These are phyloP conservation scores for Ceuthmochares aereus DNA, from an alignment of 2,113 vertebrate species.

Conservation along the genomic window DNA sequence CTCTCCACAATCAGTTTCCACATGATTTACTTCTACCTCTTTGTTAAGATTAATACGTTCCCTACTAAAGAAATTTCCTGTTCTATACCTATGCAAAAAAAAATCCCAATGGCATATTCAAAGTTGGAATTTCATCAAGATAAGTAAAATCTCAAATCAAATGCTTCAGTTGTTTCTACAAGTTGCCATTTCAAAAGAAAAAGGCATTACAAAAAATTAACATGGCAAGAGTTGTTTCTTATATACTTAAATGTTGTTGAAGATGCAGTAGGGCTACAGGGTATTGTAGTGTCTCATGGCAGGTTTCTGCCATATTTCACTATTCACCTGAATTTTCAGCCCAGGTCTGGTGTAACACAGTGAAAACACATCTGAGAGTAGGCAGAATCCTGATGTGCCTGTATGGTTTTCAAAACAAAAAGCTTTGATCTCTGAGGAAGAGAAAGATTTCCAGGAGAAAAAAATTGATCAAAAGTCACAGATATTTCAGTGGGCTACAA, in stretches of 20 bases:
- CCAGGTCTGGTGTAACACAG: rapidly evolving
- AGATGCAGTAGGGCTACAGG: not conserved
- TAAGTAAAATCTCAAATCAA: not conserved
- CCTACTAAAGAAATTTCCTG: not conserved
- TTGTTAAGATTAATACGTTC: not conserved
- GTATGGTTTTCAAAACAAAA: not conserved
- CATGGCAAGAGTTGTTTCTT: not conserved
- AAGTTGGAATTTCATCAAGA: not conserved
- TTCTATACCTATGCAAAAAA: not conserved
- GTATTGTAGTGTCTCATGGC: not conserved
- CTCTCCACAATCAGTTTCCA: not conserved
- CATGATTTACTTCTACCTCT: not conserved
- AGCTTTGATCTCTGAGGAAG: not conserved
- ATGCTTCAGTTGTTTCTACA: not conserved
- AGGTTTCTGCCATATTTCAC: not conserved
- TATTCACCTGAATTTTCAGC: not conserved
- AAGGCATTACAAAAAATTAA: not conserved
- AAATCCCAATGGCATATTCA: rapidly evolving
- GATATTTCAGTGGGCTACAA: not conserved
- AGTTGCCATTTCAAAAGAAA: not conserved
- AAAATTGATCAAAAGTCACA: not conserved
- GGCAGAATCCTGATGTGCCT: not conserved
- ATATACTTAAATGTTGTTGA: not conserved
- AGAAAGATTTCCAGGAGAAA: not conserved
- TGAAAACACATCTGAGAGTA: not conserved